Conservation (phyloP, 2,888 invertebrate species). For the Lasioglossum zephyrum region DNA sequence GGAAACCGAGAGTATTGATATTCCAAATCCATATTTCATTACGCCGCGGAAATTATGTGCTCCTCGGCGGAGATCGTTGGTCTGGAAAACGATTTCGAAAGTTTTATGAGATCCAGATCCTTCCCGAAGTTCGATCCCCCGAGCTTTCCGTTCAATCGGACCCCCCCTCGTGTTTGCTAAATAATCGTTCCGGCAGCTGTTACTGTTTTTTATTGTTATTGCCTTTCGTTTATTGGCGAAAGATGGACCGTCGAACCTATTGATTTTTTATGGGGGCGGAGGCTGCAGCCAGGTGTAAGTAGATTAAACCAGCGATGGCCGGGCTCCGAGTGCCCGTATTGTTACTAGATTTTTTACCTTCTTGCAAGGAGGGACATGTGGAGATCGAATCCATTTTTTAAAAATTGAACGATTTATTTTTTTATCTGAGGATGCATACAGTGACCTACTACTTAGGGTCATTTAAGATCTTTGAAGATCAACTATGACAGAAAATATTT, state of each 20-base stretch:
- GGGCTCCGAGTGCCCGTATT: neutral
- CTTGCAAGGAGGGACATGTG: neutral
- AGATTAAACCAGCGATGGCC: neutral
- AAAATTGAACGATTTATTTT: no score
- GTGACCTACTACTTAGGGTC: no score
- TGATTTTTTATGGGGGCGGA: neutral
- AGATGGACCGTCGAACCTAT: neutral
- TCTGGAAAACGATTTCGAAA: constrained; percentile 18
- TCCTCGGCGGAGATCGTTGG: neutral
- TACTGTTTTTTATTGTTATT: neutral
- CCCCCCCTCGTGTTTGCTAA: neutral
- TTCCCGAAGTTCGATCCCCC: neutral
- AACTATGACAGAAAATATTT: no score
- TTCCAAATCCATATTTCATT: constrained; percentile 53
- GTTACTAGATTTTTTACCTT: neutral
- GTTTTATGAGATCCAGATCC: constrained; percentile 32
- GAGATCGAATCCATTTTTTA: no score
- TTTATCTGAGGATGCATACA: no score
- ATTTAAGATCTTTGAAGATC: no score
- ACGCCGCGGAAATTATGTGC: constrained; percentile 39
- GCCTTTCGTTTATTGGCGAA: neutral
- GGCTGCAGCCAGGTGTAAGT: neutral
- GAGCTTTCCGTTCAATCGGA: neutral
- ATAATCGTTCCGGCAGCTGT: neutral
- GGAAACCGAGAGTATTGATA: constrained; percentile 25